Evolutionary conservation across 2,797 vertebrate genomes (phyloP), one percentile per base, ranked within the genome.

Genomic region (Urosaurus nigricauda): DNA sequence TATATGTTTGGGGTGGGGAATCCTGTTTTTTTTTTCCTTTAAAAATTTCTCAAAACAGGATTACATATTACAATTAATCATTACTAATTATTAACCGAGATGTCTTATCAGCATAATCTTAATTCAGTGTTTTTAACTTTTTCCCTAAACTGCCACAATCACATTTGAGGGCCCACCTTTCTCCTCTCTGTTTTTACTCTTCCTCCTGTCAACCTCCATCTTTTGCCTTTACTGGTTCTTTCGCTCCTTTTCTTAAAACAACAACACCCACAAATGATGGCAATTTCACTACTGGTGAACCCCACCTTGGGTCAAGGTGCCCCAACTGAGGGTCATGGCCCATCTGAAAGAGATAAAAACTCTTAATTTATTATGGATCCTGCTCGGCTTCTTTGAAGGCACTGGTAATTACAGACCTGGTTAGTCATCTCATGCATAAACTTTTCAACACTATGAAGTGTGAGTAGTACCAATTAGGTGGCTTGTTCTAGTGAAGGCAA

Each of bases 401-500:
- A 7, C 51, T 56, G 60, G 12, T 81, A 43, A 73, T 68, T 74
- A 81, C 84, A 47, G 84, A 74, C 56, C 26, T 74, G 68, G n/a
- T 80, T 81, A 53, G 40, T 65, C 60, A 51, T 43, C 79, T 81
- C 83, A 80, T 5, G 14, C 16, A 43, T 19, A 32, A 40, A 32
- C 40, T 71, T 88, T 84, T 43, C 84, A 87, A 65, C 58, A 81
- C 73, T 56, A 82, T 5, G 35, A 86, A 35, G 70, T 53, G 43
- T 74, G 68, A 32, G n/a, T 21, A 40, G 37, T 56, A 88, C 77
- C 85, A 91, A 93, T 89, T 58, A 90, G n/a, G 58, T 92, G 37
- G n/a, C 90, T 90, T 71, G 89, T 91, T 93, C 75, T 91, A n/a
- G 65, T 86, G 93, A 94, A 91, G 88, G 51, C 90, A 94, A 29